These are phyloP conservation scores for Tetramorium alpestre DNA, from an alignment of 1,140 invertebrate genomes.

Conservation along the genomic window DNA sequence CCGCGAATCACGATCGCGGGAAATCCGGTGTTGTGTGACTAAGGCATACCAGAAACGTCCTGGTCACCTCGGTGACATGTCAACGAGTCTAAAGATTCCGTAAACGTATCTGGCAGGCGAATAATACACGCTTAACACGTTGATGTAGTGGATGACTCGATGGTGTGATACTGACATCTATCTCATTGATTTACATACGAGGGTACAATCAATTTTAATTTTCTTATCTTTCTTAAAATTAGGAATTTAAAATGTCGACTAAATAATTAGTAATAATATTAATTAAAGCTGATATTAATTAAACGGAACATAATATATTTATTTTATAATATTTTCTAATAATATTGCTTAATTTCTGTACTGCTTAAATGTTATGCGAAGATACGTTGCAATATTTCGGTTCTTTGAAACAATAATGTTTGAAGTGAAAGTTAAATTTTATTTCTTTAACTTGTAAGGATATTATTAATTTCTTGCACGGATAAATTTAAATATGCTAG, in stretches of 20 bases:
- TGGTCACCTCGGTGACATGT: slow-evolving; percentile 24
- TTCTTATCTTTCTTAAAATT: background rate
- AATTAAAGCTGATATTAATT: background rate
- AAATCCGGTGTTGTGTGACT: slow-evolving; percentile 51
- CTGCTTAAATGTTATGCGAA: background rate
- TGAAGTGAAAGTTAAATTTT: background rate
- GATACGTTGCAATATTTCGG: background rate
- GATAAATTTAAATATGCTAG: background rate
- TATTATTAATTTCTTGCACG: background rate
- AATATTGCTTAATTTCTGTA: background rate
- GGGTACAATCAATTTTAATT: background rate
- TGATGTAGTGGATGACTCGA: slow-evolving; percentile 25
- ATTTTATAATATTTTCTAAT: background rate
- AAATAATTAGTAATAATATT: background rate
- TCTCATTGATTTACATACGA: background rate
- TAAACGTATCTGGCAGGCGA: background rate
- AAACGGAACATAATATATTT: background rate
- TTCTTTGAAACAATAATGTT: background rate
- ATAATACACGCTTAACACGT: slow-evolving; percentile 4
- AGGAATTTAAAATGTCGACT: background rate
- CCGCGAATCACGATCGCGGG: slow-evolving; percentile 38
- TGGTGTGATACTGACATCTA: slow-evolving; percentile 3
- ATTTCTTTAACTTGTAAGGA: background rate
- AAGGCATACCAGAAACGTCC: slow-evolving; percentile 6
- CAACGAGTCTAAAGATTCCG: slow-evolving; percentile 35